A percentile compares a stretch with the other conserved stretches of the same genome.
Evolutionary conservation across 1,140 invertebrate species (phyloP).

Genomic region (Papilio polyxenes): DNA sequence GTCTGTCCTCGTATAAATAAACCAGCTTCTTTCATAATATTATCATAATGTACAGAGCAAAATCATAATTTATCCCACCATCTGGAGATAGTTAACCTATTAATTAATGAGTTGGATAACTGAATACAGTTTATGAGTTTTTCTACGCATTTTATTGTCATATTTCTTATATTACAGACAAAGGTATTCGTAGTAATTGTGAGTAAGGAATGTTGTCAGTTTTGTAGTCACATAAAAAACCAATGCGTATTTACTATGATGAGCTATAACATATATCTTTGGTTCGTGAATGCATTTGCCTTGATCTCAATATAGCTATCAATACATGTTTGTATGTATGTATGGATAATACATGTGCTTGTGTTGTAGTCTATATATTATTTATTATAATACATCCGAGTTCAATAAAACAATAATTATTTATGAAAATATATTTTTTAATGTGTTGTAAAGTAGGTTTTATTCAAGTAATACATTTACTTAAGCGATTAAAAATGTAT

Average conservation of each 20-base stretch:
- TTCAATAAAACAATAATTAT: background rate
- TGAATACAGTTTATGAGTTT: background rate
- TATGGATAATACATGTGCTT: too few species aligned
- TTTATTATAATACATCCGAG: background rate
- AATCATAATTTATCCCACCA: background rate
- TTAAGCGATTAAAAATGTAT: background rate
- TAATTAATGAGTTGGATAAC: background rate
- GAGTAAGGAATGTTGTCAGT: conserved; percentile 18
- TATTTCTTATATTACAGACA: background rate
- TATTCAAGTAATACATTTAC: too few species aligned
- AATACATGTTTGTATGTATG: too few species aligned
- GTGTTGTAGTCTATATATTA: too few species aligned
- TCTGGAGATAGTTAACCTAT: background rate
- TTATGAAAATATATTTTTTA: background rate
- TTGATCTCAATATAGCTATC: background rate
- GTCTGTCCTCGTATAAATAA: background rate
- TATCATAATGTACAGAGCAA: background rate
- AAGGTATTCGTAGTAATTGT: background rate
- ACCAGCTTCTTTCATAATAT: background rate
- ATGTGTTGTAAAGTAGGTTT: too few species aligned
- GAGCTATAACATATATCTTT: background rate
- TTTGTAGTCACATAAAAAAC: background rate
- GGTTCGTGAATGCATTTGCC: background rate
- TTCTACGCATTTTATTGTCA: background rate
- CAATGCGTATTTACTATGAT: background rate